These are phyloP conservation scores for Andricus curvator DNA, from an alignment of 2,888 invertebrate genomes.

Conservation along the genomic window DNA sequence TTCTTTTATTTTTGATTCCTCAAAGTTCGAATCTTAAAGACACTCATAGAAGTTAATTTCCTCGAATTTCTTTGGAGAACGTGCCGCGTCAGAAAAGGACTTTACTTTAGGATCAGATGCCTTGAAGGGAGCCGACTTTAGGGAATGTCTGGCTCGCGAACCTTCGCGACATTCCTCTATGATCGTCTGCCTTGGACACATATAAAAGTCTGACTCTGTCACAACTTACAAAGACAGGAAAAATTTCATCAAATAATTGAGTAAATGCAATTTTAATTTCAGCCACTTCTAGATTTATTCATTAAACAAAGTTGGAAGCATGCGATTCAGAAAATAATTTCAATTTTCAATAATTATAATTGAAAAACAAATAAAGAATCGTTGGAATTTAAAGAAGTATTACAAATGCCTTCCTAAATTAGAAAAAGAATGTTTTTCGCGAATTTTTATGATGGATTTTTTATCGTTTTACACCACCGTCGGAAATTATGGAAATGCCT, in stretches of 20 bases:
- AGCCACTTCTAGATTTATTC: background rate
- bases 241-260: background rate
- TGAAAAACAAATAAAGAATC: too few relatives aligned
- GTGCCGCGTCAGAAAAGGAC: background rate
- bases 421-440: too few relatives aligned
- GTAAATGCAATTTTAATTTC: background rate
- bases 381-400: too few relatives aligned
- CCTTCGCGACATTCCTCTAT: conserved; percentile 51
- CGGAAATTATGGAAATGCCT: too few relatives aligned
- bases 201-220: conserved; percentile 11
- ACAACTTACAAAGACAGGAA: background rate
- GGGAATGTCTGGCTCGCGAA: conserved; percentile 53
- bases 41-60: conserved; percentile 10
- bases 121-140: conserved; percentile 51
- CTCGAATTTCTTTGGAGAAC: conserved; percentile 12
- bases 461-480: too few relatives aligned
- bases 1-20: background rate
- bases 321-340: too few relatives aligned
- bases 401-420: too few relatives aligned
- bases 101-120: conserved; percentile 28
- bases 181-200: conserved; percentile 26
- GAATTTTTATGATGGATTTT: too few relatives aligned
- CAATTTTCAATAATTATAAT: background rate
- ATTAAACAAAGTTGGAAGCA: background rate
- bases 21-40: conserved; percentile 1